Evolutionary conservation across 2,113 vertebrate species (phyloP).

Genomic region (Myrmecophaga tridactyla): DNA sequence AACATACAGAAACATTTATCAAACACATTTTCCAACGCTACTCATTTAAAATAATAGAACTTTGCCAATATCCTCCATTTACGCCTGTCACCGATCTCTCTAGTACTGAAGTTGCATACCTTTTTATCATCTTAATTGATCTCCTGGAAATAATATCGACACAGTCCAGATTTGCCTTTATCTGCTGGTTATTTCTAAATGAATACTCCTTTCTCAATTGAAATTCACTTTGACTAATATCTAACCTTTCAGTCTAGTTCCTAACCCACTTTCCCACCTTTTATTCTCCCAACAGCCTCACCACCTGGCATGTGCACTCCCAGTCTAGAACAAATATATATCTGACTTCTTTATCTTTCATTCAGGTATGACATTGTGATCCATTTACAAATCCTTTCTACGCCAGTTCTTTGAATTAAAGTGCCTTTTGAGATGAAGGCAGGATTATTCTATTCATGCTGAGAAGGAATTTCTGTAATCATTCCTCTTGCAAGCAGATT

Average conservation of each 20-base stretch:
- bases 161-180: background rate
- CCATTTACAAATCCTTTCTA: background rate
- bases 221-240: background rate
- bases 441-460: background rate
- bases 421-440: background rate
- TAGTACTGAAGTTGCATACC: background rate
- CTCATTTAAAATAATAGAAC: background rate
- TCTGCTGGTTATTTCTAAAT: constrained; percentile 1
- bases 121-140: background rate
- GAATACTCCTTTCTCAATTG: constrained; percentile 18
- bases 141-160: constrained; percentile 26
- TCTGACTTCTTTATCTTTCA: background rate
- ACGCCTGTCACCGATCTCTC: background rate
- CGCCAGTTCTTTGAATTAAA: background rate
- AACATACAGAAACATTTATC: constrained; percentile 37
- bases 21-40: background rate
- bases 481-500: background rate
- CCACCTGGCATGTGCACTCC: accelerated
- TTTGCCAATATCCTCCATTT: background rate
- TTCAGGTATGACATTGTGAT: background rate
- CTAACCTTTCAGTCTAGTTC: background rate
- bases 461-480: background rate
- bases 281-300: background rate
- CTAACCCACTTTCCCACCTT: background rate
- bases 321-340: background rate